Evolutionary conservation across 2,888 invertebrate genomes (phyloP).

Genomic region (Dasysyrphus albostriatus): DNA sequence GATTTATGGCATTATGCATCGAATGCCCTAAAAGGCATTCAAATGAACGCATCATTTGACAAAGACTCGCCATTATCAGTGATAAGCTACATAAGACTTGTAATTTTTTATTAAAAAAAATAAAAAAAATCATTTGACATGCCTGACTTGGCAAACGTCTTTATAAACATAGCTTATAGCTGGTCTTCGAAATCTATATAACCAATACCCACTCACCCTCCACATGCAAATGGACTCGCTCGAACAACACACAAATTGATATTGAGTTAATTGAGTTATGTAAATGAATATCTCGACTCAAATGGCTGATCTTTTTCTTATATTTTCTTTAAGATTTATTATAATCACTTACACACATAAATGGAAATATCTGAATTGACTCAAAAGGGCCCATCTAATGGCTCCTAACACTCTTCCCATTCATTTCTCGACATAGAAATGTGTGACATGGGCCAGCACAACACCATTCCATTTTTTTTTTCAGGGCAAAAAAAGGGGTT

Average conservation of each 20-base stretch:
- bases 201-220: not conserved
- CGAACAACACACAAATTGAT: slow-evolving; percentile 27
- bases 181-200: not conserved
- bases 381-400: slow-evolving; percentile 64
- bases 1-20: slow-evolving; percentile 63
- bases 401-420: slow-evolving; percentile 69
- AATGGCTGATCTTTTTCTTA: slow-evolving; percentile 48
- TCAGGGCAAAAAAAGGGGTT: slow-evolving; percentile 47
- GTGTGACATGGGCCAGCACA: slow-evolving; percentile 37
- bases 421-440: slow-evolving; percentile 29
- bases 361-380: slow-evolving; percentile 69
- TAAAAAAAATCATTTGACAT: slow-evolving; percentile 36
- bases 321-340: slow-evolving; percentile 62
- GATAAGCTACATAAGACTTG: slow-evolving; percentile 48
- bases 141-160: slow-evolving; percentile 29
- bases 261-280: slow-evolving; percentile 74
- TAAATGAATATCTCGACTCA: slow-evolving; percentile 57
- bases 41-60: slow-evolving; percentile 49
- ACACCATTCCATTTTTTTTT: not conserved
- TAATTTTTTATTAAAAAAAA: slow-evolving; percentile 19
- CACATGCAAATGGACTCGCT: slow-evolving; percentile 3
- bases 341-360: slow-evolving; percentile 68
- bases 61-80: slow-evolving; percentile 66
- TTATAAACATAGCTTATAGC: slow-evolving; percentile 12
- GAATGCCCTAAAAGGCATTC: slow-evolving; percentile 47